Percentiles rank a stretch among this genome's conserved stretches.
These are phyloP conservation scores for Cinara cedri DNA, from an alignment of 2,888 invertebrate species.

Conservation along the genomic window DNA sequence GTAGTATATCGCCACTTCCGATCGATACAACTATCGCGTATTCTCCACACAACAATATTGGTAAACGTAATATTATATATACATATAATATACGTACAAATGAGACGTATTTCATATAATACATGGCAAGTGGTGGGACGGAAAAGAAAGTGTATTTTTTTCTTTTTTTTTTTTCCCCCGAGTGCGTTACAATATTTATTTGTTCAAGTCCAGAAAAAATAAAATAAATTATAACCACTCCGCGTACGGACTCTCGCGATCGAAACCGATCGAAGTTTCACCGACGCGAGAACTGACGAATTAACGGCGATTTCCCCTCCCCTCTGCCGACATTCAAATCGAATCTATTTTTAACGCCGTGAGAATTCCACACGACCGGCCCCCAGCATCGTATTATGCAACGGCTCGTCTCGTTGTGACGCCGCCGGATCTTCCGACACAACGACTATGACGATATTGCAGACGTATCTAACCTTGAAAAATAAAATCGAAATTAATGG, in stretches of 20 bases:
- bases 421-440: too few species aligned
- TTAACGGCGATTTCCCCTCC: too few species aligned
- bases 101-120: too few species aligned
- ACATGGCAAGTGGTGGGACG: too few species aligned
- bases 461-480: conserved; percentile 36
- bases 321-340: too few species aligned
- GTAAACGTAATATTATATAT: conserved; percentile 5
- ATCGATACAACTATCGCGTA: too few species aligned
- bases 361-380: too few species aligned
- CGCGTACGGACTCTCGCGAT: conserved; percentile 1
- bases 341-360: background rate
- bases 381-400: background rate
- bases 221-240: background rate
- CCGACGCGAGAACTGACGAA: background rate
- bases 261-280: conserved; percentile 34
- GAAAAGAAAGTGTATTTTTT: conserved; percentile 44
- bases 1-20: too few species aligned
- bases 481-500: conserved; percentile 38
- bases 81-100: too few species aligned
- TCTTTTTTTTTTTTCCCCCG: background rate
- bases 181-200: conserved; percentile 2
- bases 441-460: too few species aligned
- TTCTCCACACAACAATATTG: background rate
- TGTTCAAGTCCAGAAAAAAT: conserved; percentile 32
- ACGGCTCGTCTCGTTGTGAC: background rate